Evolutionary conservation across 2,113 vertebrate species (phyloP).

Genomic region (Lethenteron reissneri): DNA sequence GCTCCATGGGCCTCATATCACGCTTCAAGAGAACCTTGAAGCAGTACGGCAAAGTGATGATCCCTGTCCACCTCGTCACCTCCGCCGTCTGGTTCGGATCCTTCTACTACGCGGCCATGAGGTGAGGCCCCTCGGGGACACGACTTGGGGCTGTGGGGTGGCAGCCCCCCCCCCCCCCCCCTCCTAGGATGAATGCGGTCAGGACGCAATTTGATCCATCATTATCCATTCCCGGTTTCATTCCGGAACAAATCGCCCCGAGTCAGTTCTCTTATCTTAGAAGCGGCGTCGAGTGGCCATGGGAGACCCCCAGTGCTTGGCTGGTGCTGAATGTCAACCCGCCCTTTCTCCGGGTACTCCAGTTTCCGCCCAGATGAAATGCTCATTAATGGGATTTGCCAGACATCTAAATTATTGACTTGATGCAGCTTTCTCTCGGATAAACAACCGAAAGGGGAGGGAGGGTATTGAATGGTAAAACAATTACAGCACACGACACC

Average conservation of each 20-base stretch:
- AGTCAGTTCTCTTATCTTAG: neutral
- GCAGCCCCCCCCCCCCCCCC: neutral
- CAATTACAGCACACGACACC: too few relatives aligned
- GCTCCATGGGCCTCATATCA: constrained; percentile 53
- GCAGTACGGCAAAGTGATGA: constrained; percentile 89
- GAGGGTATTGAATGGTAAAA: too few relatives aligned
- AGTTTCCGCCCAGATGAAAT: too few relatives aligned
- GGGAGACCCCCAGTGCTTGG: neutral
- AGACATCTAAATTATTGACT: too few relatives aligned
- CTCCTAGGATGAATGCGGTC: neutral
- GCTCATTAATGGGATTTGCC: too few relatives aligned
- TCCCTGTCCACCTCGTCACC: constrained; percentile 71
- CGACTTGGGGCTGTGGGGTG: neutral
- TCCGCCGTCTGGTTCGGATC: constrained; percentile 71
- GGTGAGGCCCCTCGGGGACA: constrained; percentile 38
- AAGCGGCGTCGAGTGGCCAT: neutral
- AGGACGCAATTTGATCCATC: neutral
- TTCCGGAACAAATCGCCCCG: neutral
- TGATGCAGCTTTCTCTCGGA: too few relatives aligned
- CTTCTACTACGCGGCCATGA: constrained; percentile 87
- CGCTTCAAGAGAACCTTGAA: constrained; percentile 87
- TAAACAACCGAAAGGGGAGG: too few relatives aligned
- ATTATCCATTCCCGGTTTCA: neutral
- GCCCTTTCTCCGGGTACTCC: too few relatives aligned
- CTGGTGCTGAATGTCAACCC: too few relatives aligned